Base-by-base conservation (phyloP, 2,113 vertebrate species). In the Micronycteris hirsuta region DNA sequence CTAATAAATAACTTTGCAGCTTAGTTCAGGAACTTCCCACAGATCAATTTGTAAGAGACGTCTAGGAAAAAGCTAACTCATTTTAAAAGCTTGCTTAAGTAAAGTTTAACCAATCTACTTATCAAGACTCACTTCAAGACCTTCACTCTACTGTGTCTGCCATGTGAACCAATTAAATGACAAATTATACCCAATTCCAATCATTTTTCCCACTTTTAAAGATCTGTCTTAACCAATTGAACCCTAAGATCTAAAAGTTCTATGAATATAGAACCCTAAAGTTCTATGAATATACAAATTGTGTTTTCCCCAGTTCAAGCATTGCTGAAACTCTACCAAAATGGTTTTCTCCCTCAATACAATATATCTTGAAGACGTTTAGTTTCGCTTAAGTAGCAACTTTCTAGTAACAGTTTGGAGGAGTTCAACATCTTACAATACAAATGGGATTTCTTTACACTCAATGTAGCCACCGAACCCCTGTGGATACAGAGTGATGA, bases 11-110 rank as follows among this genome's bases (percentile, higher is more conserved):
- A 84, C 52, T 89, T 70, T n/a, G 74, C 31, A 77, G 28, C 20
- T 83, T 83, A n/a, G 49, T 77, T 95, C 68, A 92, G 77, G 49
- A 92, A 67, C 58, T 92, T 92, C 19, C 26, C 28, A 74, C 33
- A 22, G 14, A 84, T 89, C 58, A 52, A 47, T 77, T 76, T 83
- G 16, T 61, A 77, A 71, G 26, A 77, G 49, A 68, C 9, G 58
- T n/a, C 89, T 83, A 82, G n/a, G 33, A 88, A 95, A 83, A 10
- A 92, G 49, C 49, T 82, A 47, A 74, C 56, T 86, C 82, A 56
- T 47, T 65, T 74, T 87, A 56, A 56, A 56, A 56, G 54, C 54
- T 56, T 22, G 54, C 52, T 56, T 56, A 56, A 22, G 54, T 19
- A 56, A 56, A 56, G 54, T 56, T 56, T 56, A 56, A 56, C 67